These are phyloP conservation scores for Chinchilla lanigera DNA, from an alignment of 2,113 vertebrate species.

Conservation along the genomic window DNA sequence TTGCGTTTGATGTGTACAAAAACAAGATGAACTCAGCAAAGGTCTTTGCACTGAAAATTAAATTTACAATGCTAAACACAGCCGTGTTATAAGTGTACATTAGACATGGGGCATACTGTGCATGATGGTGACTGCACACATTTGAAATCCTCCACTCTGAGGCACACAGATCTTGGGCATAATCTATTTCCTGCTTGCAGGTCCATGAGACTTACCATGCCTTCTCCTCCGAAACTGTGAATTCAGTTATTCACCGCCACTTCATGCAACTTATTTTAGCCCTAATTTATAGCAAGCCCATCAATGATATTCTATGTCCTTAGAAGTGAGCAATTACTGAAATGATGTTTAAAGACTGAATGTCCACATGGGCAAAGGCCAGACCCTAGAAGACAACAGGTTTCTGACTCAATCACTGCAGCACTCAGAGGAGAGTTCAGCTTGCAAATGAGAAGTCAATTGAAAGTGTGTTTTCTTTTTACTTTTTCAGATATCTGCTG, in stretches of 20 bases:
- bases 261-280: neutral
- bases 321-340: neutral
- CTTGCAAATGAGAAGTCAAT: neutral
- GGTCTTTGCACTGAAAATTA: neutral
- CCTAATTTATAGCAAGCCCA: neutral
- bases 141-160: neutral
- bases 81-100: rapidly evolving
- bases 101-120: rapidly evolving
- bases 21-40: neutral
- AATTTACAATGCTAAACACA: neutral
- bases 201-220: neutral
- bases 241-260: neutral
- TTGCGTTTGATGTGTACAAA: neutral
- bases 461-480: neutral
- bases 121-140: neutral
- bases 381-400: neutral
- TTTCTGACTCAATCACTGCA: rapidly evolving
- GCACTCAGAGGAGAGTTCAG: too few species aligned
- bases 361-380: rapidly evolving
- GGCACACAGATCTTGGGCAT: too few species aligned
- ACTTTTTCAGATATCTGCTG: neutral
- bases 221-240: neutral
- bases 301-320: neutral
- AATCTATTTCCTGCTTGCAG: neutral
- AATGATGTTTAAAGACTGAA: neutral